Evolutionary conservation across 1,140 invertebrate genomes (phyloP), one percentile per base, ranked within the genome.

Genomic region (Cecropterus lyciades): DNA sequence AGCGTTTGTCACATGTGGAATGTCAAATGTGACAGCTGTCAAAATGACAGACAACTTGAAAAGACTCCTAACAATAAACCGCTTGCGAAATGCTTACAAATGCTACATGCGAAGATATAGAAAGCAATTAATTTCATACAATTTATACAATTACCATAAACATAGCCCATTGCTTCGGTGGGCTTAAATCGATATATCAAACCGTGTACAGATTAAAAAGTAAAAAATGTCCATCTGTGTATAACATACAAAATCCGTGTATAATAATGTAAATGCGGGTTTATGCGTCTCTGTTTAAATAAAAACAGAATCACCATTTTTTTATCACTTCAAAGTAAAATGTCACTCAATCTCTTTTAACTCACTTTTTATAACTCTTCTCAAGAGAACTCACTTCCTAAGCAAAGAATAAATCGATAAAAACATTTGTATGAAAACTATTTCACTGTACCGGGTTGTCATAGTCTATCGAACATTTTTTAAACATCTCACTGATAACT

Each of bases 131-230:
- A 40, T 40, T 40, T 55, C 59, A 30, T 46, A 24, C 8, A 30
- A 30, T 59, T 30, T 46, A 16, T 10, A 59, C 56, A 59, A 16
- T 56, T 27, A 43, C 27, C n/a, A 20, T 45, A 11, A 64, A 71
- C 69, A 62, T 63, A 63, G 63, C 59, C 59, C 65, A 6, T 20
- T 48, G 45, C 51, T 30, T 63, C 30, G 62, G 66, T 69, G 62
- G 56, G 59, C 66, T 8, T 15, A 45, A 45, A 43, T 45, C 13
- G 55, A 45, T 24, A 16, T 57, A 53, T 40, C 51, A 53, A 53
- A 53, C 15, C 27, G 11, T 37, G 27, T 40, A 66, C 43, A 66
- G 64, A 57, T 66, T 65, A 57, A 66, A 62, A 48, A 62, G n/a
- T n/a, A n/a, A n/a, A n/a, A n/a, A 42, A 57, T 24, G 30, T 33